These are phyloP conservation scores for Sceloporus undulatus DNA, from an alignment of 2,113 vertebrate genomes.

Conservation along the genomic window DNA sequence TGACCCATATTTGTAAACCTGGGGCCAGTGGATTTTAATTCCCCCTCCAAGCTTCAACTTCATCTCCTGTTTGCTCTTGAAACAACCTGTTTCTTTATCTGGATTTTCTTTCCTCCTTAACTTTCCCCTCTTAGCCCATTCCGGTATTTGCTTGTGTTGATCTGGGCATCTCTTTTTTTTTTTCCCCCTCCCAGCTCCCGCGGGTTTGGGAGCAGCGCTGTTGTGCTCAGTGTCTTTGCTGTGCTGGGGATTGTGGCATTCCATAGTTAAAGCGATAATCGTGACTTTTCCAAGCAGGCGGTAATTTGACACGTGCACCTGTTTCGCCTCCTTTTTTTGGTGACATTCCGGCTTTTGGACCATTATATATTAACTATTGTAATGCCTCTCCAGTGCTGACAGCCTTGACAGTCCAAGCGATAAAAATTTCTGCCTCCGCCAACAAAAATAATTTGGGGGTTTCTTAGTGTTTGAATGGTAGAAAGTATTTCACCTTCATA, in stretches of 20 bases:
- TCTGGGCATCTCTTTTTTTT: conserved; percentile 34
- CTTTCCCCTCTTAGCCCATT: conserved; percentile 24
- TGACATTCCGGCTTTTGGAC: conserved; percentile 45
- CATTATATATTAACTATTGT: conserved; percentile 48
- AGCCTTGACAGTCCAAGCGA: conserved; percentile 40
- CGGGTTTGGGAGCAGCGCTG: conserved; percentile 52
- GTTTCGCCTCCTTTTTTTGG: conserved; percentile 58
- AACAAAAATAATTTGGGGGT: conserved; percentile 13
- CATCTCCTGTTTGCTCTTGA: not conserved
- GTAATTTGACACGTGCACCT: conserved; percentile 75
- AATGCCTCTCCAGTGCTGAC: conserved; percentile 27
- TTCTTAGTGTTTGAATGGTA: conserved; percentile 13
- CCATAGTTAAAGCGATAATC: conserved; percentile 70
- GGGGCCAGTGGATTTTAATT: too few relatives aligned
- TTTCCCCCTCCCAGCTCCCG: not conserved
- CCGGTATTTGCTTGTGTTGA: conserved; percentile 51
- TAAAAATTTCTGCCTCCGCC: conserved; percentile 23
- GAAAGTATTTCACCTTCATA: not conserved
- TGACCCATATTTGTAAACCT: not conserved
- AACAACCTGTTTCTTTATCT: not conserved
- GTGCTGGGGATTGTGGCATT: conserved; percentile 62
- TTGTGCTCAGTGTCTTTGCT: conserved; percentile 61
- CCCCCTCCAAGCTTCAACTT: not conserved
- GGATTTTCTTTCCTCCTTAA: not conserved
- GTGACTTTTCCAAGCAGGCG: conserved; percentile 63